These are phyloP conservation scores for Drosophila quinaria DNA, from an alignment of 2,888 invertebrate genomes.

Conservation along the genomic window DNA sequence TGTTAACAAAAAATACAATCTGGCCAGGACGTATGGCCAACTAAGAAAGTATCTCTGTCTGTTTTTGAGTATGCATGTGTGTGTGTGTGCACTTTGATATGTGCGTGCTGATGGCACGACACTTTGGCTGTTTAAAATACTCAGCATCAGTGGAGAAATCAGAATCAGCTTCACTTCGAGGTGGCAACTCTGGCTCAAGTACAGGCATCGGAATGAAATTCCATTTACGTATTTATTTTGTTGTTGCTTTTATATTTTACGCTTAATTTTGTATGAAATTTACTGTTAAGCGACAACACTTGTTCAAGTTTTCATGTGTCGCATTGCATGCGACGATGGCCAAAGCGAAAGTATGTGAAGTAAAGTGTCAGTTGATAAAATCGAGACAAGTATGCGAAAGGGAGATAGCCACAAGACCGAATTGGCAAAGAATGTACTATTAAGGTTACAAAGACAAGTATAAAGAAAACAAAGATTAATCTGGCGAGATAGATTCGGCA, in stretches of 20 bases:
- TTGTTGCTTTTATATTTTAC: constrained; percentile 33
- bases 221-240: constrained; percentile 5
- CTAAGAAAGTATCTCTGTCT: constrained; percentile 12
- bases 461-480: neutral
- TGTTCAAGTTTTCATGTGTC: constrained; percentile 13
- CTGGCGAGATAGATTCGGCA: too few relatives aligned
- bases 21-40: constrained; percentile 27
- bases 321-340: neutral
- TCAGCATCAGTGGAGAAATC: constrained; percentile 37
- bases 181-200: constrained; percentile 12
- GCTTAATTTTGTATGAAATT: constrained; percentile 53
- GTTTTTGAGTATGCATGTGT: constrained; percentile 1
- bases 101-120: constrained; percentile 69
- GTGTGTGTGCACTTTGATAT: constrained; percentile 55
- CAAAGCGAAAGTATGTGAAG: neutral
- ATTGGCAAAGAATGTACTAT: neutral
- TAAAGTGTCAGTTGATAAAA: constrained; percentile 15
- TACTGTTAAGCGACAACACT: constrained; percentile 41
- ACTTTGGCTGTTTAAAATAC: constrained; percentile 71
- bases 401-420: neutral
- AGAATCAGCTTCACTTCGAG: constrained; percentile 24
- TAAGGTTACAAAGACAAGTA: neutral
- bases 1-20: constrained; percentile 46
- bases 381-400: neutral
- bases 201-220: constrained; percentile 24